These are phyloP conservation scores for Heterohyrax brucei DNA, from an alignment of 2,797 vertebrate species.

Conservation along the genomic window DNA sequence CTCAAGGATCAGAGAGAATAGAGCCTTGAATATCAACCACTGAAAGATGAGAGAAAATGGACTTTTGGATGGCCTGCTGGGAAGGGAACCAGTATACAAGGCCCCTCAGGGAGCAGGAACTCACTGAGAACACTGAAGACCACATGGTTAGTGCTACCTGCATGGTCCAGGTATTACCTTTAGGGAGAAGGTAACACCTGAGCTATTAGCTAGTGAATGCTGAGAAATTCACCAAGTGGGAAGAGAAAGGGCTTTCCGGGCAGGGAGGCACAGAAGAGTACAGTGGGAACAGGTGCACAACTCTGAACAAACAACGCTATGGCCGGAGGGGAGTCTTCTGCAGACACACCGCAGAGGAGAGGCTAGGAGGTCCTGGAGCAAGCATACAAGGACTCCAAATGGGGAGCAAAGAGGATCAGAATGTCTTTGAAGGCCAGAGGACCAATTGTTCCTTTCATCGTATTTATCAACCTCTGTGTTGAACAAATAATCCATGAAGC, in stretches of 20 bases:
- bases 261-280: neutral
- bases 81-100: fast-evolving
- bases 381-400: too few relatives aligned
- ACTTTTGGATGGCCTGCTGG: neutral
- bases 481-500: too few relatives aligned
- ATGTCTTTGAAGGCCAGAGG: neutral
- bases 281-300: neutral
- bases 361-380: too few relatives aligned
- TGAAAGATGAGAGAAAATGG: too few relatives aligned
- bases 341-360: neutral
- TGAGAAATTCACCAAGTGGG: neutral
- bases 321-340: neutral
- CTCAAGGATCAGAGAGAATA: neutral
- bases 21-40: too few relatives aligned
- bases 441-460: neutral
- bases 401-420: neutral
- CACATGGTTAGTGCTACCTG: neutral
- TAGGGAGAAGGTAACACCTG: neutral
- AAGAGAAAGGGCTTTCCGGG: neutral
- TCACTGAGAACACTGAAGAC: neutral
- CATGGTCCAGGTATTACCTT: neutral
- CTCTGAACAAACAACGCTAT: fast-evolving
- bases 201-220: neutral
- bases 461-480: too few relatives aligned
- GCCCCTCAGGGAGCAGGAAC: neutral